These are phyloP conservation scores for Acestrorhynchus altus DNA, from an alignment of 2,797 vertebrate species.

Conservation along the genomic window DNA sequence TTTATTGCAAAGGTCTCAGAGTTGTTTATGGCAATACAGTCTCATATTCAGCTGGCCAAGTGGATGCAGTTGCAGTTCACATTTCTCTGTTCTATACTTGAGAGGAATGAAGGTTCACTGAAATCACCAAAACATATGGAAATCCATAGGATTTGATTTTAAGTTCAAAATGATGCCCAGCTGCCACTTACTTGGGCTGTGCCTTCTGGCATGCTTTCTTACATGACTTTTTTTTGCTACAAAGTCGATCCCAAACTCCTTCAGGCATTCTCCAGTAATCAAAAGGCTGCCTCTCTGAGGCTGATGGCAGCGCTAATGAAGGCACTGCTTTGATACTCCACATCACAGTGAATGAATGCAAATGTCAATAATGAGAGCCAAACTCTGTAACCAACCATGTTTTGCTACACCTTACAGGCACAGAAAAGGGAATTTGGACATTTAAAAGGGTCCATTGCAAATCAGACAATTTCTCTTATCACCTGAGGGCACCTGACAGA, in stretches of 20 bases:
- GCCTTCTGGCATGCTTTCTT: neutral
- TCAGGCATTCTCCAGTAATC: neutral
- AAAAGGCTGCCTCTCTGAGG: slow-evolving; percentile 10
- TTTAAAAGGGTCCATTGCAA: neutral
- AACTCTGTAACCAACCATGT: neutral
- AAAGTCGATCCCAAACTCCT: slow-evolving; percentile 1
- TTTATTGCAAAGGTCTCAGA: slow-evolving; percentile 20
- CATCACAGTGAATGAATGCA: slow-evolving; percentile 19
- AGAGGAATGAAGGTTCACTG: neutral
- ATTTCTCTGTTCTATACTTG: too few relatives aligned
- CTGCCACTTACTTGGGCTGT: neutral
- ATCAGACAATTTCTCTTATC: neutral
- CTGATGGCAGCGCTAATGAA: neutral
- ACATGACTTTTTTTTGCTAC: neutral
- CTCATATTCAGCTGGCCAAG: neutral
- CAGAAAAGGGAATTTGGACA: neutral
- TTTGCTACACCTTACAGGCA: neutral
- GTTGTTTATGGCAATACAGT: neutral
- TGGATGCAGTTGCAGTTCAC: neutral
- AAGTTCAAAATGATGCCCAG: neutral
- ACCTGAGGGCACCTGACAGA: neutral
- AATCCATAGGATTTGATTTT: slow-evolving; percentile 10
- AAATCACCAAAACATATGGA: neutral
- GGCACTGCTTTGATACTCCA: slow-evolving; percentile 9
- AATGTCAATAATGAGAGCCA: neutral